Percentiles rank a stretch among this genome's conserved stretches.
Conservation (phyloP, 2,113 vertebrate genomes). For the Hemiprocne comata region DNA sequence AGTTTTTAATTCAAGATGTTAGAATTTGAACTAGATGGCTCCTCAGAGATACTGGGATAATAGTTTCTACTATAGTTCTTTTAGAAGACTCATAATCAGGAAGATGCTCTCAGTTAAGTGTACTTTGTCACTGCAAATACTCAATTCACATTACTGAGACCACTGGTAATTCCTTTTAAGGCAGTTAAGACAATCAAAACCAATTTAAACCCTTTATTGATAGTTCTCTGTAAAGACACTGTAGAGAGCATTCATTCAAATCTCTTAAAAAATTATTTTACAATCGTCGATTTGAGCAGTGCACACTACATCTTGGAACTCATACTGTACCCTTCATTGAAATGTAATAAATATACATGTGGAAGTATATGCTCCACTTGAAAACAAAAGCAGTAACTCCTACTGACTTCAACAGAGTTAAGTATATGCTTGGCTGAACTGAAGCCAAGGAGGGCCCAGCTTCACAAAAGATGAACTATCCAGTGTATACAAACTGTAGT, state of each 20-base stretch:
- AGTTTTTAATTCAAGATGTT: constrained; percentile 50
- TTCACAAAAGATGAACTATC: neutral
- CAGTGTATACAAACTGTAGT: neutral
- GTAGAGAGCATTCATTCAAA: neutral
- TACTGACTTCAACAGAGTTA: neutral
- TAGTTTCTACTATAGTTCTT: constrained; percentile 55
- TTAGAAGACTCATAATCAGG: neutral
- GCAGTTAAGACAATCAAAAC: neutral
- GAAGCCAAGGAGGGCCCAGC: neutral
- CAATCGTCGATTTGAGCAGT: neutral
- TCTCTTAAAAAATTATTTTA: neutral
- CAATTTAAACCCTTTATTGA: neutral
- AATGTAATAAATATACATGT: neutral
- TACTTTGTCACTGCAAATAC: neutral
- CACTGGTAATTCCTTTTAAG: neutral
- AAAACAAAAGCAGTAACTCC: neutral
- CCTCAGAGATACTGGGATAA: constrained; percentile 26
- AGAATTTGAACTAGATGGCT: constrained; percentile 58
- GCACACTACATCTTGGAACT: neutral
- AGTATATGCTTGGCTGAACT: neutral
- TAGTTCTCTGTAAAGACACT: neutral
- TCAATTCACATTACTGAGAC: neutral
- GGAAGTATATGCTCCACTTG: neutral
- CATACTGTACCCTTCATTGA: neutral
- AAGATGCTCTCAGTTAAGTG: neutral